Evolutionary conservation across 2,888 invertebrate species (phyloP).

Genomic region (Drosophila meridionalis): DNA sequence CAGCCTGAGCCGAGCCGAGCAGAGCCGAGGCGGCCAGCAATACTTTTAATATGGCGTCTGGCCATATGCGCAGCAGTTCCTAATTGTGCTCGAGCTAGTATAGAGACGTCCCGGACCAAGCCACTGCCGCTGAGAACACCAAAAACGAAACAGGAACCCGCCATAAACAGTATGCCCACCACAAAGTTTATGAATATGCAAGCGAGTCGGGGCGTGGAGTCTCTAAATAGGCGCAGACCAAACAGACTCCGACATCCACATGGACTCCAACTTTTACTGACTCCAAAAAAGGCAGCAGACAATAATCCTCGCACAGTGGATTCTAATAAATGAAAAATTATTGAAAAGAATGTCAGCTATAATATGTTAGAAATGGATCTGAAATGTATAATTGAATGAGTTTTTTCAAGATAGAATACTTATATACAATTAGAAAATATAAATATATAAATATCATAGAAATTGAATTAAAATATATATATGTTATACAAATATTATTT

Average conservation of each 20-base stretch:
- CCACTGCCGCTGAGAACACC: conserved; percentile 31
- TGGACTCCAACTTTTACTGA: conserved; percentile 8
- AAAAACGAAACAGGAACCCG: conserved; percentile 57
- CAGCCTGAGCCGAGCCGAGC: conserved; percentile 1
- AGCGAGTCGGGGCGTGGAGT: conserved; percentile 58
- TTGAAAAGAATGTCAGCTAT: not conserved
- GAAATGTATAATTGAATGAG: not conserved
- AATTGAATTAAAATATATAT: not conserved
- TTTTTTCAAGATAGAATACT: no score
- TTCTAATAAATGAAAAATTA: not conserved
- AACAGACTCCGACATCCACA: conserved; percentile 18
- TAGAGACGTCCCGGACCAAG: conserved; percentile 58
- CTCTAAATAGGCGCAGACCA: conserved; percentile 54
- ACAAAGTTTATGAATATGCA: conserved; percentile 76
- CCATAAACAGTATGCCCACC: conserved; percentile 62
- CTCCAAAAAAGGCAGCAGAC: conserved; percentile 39
- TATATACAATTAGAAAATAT: not conserved
- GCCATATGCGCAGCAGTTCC: conserved; percentile 65
- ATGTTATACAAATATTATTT: not conserved
- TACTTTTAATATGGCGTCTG: conserved; percentile 67
- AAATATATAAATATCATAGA: not conserved
- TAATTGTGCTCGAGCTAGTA: conserved; percentile 54
- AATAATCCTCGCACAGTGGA: conserved; percentile 50
- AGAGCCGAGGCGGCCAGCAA: conserved; percentile 6
- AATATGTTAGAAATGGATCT: not conserved